Base-by-base conservation (phyloP, 2,888 invertebrate species). In the Drosophila ochracea region DNA sequence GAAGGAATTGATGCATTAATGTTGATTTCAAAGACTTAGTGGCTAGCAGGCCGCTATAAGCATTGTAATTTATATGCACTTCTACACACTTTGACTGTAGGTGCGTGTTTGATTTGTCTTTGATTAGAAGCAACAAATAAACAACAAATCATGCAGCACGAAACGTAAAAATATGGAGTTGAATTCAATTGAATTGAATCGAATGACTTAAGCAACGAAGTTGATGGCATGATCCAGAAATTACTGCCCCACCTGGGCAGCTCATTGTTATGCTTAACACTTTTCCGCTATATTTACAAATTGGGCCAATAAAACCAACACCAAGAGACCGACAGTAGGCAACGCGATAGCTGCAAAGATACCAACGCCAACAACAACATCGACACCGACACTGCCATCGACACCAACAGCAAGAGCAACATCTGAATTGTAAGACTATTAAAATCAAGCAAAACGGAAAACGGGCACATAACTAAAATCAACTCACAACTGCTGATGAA, bases 91-190 rank as follows among this genome's bases (percentile, higher is more conserved):
- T 69, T 68, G 84, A 73, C 75, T 79, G 67, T 80, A 76, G 84
- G 83, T 87, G 86, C 89, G 88, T 88, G 90, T 90, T 88, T 82
- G 88, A 88, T 88, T 88, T 83, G 84, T 64, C 58, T 80, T 76
- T 74, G 88, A 90, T 88, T 81, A 78, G 77, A 59, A 84, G 76
- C 81, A 89, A 88, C 88, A 88, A 90, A 88, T 88, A 90, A 84
- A 88, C 84, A 88, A 90, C 89, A 88, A 90, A 90, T 90, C 90
- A 88, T 86, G 83, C 81, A 59, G 86, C 88, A 90, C 88, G 90
- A 85, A 83, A 73, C 61, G 63, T 25, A 28, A 50, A 62, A 52
- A 43, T 66, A 37, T 57, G 49, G 41, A 57, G 63, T 63, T 58
- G 63, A 78, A 68, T 72, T 76, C 28, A 76, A 70, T 75, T 72